phyloP scores from a whole-genome alignment of 2,113 vertebrate species.

The rat (Rattus norvegicus) region DNA sequence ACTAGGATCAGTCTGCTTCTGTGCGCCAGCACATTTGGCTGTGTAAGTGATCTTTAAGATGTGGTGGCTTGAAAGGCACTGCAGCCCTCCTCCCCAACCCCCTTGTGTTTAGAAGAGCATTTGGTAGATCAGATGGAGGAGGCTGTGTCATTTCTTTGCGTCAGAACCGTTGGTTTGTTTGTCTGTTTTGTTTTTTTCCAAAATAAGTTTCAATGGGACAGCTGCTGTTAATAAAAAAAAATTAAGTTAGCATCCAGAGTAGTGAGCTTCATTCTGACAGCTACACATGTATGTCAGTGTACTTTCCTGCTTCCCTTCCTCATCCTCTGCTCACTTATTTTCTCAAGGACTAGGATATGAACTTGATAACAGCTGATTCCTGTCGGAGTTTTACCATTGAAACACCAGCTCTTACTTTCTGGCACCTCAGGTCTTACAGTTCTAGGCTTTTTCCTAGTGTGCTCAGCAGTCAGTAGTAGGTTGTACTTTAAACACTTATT shows the following conservation, averaged over 20 bases:
- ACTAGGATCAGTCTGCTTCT: background rate
- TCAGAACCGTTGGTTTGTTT: background rate
- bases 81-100: too few relatives aligned
- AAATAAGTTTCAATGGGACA: background rate
- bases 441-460: background rate
- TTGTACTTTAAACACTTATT: background rate
- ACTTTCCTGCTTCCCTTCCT: background rate
- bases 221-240: background rate
- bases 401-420: background rate
- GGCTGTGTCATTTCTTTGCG: background rate
- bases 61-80: background rate
- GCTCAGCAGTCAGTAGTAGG: background rate
- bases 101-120: background rate
- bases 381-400: background rate
- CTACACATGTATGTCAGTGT: background rate
- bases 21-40: background rate
- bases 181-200: conserved; percentile 10
- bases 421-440: background rate
- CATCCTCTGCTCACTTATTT: background rate
- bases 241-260: background rate
- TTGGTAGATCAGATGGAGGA: background rate
- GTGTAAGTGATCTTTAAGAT: background rate
- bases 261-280: background rate
- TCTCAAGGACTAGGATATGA: background rate
- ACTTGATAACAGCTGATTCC: background rate